Evolutionary conservation across 2,888 invertebrate species (phyloP).

Genomic region (Drosophila dives): DNA sequence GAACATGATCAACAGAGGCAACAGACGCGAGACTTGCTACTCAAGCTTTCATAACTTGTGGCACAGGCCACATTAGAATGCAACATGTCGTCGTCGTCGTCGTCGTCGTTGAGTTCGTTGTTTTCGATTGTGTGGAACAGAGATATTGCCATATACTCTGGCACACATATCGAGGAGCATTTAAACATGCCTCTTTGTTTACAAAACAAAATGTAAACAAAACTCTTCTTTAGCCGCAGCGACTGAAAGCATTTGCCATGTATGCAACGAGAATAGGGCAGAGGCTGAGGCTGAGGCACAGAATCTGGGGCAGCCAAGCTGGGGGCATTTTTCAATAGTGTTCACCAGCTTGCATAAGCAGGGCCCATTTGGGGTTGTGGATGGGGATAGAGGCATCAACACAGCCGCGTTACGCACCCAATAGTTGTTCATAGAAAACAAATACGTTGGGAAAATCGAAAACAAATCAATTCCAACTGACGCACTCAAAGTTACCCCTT

Average conservation of each 20-base stretch:
- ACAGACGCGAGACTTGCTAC: not conserved
- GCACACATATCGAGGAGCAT: slow-evolving; percentile 10
- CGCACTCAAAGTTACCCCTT: slow-evolving; percentile 17
- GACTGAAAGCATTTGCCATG: slow-evolving; percentile 67
- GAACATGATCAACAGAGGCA: slow-evolving; percentile 72
- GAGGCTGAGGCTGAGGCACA: slow-evolving; percentile 42
- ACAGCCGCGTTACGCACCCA: slow-evolving; percentile 67
- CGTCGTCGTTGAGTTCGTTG: slow-evolving; percentile 43
- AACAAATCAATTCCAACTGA: slow-evolving; percentile 6
- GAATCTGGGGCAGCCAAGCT: slow-evolving; percentile 80
- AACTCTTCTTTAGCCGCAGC: slow-evolving; percentile 65
- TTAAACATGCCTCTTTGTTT: slow-evolving; percentile 66
- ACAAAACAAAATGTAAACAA: slow-evolving; percentile 81
- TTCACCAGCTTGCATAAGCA: slow-evolving; percentile 74
- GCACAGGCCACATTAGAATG: slow-evolving; percentile 71
- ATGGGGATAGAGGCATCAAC: slow-evolving; percentile 33
- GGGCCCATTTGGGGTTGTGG: slow-evolving; percentile 41
- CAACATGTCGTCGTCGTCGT: slow-evolving; percentile 76
- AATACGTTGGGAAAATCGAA: slow-evolving; percentile 47
- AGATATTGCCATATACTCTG: slow-evolving; percentile 54
- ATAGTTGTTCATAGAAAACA: slow-evolving; percentile 63
- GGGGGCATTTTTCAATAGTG: slow-evolving; percentile 69
- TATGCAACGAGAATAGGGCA: slow-evolving; percentile 50
- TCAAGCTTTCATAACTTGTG: slow-evolving; percentile 55
- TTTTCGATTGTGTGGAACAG: slow-evolving; percentile 65